Evolutionary conservation across 2,888 invertebrate genomes (phyloP).

Genomic region (Coenonympha arcania): DNA sequence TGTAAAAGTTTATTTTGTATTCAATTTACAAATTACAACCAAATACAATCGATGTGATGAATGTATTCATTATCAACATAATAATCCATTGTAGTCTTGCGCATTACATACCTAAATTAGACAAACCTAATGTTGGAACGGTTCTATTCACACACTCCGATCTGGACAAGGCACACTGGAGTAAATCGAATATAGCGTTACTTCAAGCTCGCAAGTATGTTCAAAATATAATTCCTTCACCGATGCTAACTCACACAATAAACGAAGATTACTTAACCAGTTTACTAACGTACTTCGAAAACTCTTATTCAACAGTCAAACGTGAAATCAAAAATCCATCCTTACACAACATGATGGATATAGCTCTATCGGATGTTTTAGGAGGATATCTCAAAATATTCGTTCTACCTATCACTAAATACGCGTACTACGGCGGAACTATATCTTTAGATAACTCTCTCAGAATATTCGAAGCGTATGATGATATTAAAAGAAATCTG

Average conservation of each 20-base stretch:
- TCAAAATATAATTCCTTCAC: constrained; percentile 47
- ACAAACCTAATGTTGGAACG: constrained; percentile 49
- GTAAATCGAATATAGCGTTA: constrained; percentile 36
- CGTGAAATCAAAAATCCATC: constrained; percentile 35
- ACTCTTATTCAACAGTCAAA: constrained; percentile 41
- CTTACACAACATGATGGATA: constrained; percentile 40
- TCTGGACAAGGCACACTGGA: constrained; percentile 41
- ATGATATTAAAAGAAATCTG: constrained; percentile 73
- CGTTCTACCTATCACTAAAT: constrained; percentile 74
- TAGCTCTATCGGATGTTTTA: constrained; percentile 64
- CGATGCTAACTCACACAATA: constrained; percentile 34
- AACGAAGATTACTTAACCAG: constrained; percentile 41
- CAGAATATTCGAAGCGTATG: constrained; percentile 71
- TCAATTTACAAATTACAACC: constrained; percentile 34
- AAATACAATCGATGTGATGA: constrained; percentile 18
- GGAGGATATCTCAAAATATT: constrained; percentile 77
- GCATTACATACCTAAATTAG: constrained; percentile 21
- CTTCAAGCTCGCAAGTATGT: constrained; percentile 48
- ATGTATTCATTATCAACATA: constrained; percentile 15
- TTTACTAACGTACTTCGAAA: constrained; percentile 44
- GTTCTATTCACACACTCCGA: constrained; percentile 47
- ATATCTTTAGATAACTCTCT: constrained; percentile 70
- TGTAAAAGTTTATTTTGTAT: constrained; percentile 50
- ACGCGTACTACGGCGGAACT: constrained; percentile 77
- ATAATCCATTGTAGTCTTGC: constrained; percentile 24